Percentiles rank a stretch among this genome's conserved stretches.
Conservation (phyloP, 2,113 vertebrate species). For the Tachysurus fulvidraco region DNA sequence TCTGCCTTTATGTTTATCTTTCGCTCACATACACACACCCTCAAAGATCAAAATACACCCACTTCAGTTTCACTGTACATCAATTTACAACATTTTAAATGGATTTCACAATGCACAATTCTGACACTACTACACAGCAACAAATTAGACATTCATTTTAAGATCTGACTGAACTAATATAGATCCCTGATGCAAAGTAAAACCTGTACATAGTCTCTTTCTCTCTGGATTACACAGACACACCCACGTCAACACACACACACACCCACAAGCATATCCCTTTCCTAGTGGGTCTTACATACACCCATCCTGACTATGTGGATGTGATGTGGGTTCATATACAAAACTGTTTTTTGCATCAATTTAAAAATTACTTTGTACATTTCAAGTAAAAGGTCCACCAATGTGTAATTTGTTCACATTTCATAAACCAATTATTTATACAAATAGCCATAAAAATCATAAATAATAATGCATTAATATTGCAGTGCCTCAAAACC, state of each 20-base stretch:
- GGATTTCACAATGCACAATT: constrained; percentile 45
- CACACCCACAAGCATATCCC: constrained; percentile 26
- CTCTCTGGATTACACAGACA: constrained; percentile 12
- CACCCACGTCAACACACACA: constrained; percentile 7
- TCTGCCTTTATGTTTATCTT: constrained; percentile 20
- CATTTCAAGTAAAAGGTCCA: constrained; percentile 57
- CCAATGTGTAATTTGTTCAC: constrained; percentile 32
- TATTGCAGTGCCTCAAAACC: constrained; percentile 43
- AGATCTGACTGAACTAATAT: constrained; percentile 42
- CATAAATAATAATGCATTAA: constrained; percentile 41
- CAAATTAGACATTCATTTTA: constrained; percentile 65
- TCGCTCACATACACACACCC: constrained; percentile 3
- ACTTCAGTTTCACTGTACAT: constrained; percentile 39
- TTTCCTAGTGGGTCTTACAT: constrained; percentile 43
- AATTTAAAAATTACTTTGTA: constrained; percentile 36
- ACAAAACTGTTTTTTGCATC: constrained; percentile 41
- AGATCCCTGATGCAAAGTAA: constrained; percentile 43
- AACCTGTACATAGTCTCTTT: constrained; percentile 27
- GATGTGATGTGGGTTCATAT: constrained; percentile 33
- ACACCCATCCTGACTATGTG: constrained; percentile 36
- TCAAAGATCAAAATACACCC: constrained; percentile 30
- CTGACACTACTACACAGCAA: constrained; percentile 52
- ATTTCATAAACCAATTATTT: constrained; percentile 22
- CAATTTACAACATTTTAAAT: constrained; percentile 45
- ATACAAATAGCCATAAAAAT: constrained; percentile 48